phyloP scores from a whole-genome alignment of 2,888 invertebrate genomes.

The Antheraea assamensis region DNA sequence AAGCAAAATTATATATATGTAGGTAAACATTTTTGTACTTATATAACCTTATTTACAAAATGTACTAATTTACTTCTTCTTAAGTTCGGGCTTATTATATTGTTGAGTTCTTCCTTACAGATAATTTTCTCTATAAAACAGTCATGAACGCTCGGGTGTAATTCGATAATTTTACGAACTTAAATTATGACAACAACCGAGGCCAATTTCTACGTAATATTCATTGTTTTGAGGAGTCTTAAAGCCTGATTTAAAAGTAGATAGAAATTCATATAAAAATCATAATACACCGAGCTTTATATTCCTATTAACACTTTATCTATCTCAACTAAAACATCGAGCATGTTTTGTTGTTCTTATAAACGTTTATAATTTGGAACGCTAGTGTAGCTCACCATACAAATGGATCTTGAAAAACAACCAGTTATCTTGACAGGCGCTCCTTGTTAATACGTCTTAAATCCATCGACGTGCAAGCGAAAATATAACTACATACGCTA shows the following conservation, averaged over 20 bases:
- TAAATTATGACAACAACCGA: slow-evolving; percentile 12
- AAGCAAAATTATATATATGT: background rate
- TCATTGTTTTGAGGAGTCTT: slow-evolving; percentile 12
- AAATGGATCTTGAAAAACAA: slow-evolving; percentile 79
- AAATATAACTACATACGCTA: slow-evolving; percentile 35
- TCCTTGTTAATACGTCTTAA: slow-evolving; percentile 58
- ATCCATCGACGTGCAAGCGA: slow-evolving; percentile 38
- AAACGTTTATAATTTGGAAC: slow-evolving; percentile 69
- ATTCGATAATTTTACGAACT: slow-evolving; percentile 3
- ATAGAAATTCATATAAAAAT: slow-evolving; percentile 29
- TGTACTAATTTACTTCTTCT: background rate
- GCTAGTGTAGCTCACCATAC: slow-evolving; percentile 62
- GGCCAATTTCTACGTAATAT: slow-evolving; percentile 17
- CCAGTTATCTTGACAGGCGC: slow-evolving; percentile 75
- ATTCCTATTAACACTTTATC: slow-evolving; percentile 66
- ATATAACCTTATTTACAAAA: background rate
- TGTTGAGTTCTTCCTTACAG: background rate
- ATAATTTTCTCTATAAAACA: background rate
- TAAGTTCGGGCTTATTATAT: background rate
- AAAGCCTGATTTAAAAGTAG: slow-evolving; percentile 21
- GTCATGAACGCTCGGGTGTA: background rate
- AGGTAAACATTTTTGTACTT: background rate
- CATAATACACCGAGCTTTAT: slow-evolving; percentile 45
- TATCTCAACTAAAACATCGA: slow-evolving; percentile 66
- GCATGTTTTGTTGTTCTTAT: slow-evolving; percentile 70